Evolutionary conservation across 2,888 invertebrate genomes (phyloP).

Genomic region (Petrolisthes manimaculis): DNA sequence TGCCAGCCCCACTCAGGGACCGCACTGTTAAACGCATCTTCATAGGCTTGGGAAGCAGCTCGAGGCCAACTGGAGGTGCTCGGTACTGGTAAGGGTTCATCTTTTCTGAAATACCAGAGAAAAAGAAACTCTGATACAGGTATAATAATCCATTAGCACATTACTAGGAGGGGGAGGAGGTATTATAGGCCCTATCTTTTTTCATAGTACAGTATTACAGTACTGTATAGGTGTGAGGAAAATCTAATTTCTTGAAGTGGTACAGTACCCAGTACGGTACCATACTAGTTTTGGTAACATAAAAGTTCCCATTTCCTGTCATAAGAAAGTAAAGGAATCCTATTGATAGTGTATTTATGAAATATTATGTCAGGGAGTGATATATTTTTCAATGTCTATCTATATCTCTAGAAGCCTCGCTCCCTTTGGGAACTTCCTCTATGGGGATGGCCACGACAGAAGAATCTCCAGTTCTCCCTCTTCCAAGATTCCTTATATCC

Average conservation of each 20-base stretch:
- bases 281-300: too few relatives aligned
- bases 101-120: constrained; percentile 37
- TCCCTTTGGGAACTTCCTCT: too few relatives aligned
- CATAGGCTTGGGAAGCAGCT: constrained; percentile 36
- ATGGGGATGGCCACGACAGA: too few relatives aligned
- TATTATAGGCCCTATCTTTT: neutral
- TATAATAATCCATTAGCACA: neutral
- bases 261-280: neutral
- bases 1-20: constrained; percentile 19
- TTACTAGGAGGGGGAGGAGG: neutral
- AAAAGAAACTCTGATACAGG: neutral
- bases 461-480: too few relatives aligned
- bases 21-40: constrained; percentile 52
- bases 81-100: constrained; percentile 61
- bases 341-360: too few relatives aligned
- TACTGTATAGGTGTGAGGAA: neutral
- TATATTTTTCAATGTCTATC: too few relatives aligned
- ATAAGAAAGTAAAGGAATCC: too few relatives aligned
- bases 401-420: too few relatives aligned
- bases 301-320: too few relatives aligned
- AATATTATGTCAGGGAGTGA: too few relatives aligned
- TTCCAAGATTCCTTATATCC: too few relatives aligned
- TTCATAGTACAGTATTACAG: neutral
- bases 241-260: neutral
- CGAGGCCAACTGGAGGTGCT: constrained; percentile 50